Conservation (phyloP, 2,888 invertebrate species). For the Prosopocoilus inquinatus region DNA sequence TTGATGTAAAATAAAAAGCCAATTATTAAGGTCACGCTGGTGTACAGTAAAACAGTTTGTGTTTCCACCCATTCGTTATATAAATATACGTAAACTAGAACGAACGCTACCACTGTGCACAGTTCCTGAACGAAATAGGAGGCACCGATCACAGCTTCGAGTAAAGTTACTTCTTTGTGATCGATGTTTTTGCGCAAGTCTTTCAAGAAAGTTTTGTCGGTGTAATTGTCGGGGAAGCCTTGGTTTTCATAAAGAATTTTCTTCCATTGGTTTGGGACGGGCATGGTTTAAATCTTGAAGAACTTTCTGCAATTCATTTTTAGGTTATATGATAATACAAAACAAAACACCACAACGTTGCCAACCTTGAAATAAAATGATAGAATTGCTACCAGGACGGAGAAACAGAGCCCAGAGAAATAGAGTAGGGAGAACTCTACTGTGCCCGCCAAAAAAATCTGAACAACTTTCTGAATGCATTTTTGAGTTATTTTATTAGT, state of each 20-base stretch:
- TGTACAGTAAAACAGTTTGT: conserved; percentile 60
- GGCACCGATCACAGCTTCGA: conserved; percentile 71
- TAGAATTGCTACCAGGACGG: no score
- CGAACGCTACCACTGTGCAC: conserved; percentile 72
- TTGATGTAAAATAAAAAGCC: conserved; percentile 64
- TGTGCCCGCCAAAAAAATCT: no score
- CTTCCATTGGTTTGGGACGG: conserved; percentile 63
- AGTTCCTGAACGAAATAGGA: conserved; percentile 78
- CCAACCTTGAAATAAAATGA: no score
- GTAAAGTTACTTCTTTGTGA: conserved; percentile 69
- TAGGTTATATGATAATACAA: no score
- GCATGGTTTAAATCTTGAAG: conserved; percentile 1
- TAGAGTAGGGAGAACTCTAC: no score
- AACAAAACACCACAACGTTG: no score
- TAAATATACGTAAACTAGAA: conserved; percentile 69
- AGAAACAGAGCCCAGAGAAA: no score
- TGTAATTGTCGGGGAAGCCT: conserved; percentile 89
- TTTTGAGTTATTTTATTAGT: no score
- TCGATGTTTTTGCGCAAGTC: conserved; percentile 82
- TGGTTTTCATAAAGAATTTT: conserved; percentile 89
- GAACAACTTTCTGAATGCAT: no score
- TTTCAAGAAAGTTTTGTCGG: conserved; percentile 80
- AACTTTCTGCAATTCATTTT: no score
- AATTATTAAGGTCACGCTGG: conserved; percentile 56
- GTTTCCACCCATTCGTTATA: conserved; percentile 68